Percentiles rank a stretch among this genome's conserved stretches.
These are phyloP conservation scores for Plectropomus leopardus DNA, from an alignment of 2,113 vertebrate genomes.

Conservation along the genomic window DNA sequence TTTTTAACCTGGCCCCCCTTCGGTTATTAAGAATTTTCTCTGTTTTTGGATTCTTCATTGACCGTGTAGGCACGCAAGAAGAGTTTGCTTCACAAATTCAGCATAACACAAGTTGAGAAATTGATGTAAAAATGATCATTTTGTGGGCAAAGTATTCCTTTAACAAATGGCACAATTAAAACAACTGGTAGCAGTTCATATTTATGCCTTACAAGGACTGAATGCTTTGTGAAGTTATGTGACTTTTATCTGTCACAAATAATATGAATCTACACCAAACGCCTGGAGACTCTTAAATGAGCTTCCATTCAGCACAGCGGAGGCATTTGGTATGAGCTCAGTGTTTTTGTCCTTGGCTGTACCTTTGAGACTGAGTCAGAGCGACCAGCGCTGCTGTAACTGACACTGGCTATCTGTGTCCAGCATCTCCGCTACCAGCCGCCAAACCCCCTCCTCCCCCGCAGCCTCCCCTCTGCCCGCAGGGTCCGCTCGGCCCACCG, in stretches of 20 bases:
- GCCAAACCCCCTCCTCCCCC: conserved; percentile 14
- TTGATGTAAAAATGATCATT: too few species aligned
- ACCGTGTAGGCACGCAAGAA: too few species aligned
- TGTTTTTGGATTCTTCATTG: too few species aligned
- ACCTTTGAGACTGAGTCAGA: conserved; percentile 59
- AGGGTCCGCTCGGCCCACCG: conserved; percentile 18
- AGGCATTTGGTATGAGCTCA: conserved; percentile 51
- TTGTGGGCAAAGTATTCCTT: too few species aligned
- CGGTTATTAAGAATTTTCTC: too few species aligned
- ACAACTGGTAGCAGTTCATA: background rate
- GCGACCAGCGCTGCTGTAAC: conserved; percentile 61
- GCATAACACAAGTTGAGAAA: too few species aligned
- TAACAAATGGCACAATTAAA: background rate
- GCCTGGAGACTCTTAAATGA: background rate
- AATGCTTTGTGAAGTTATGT: background rate
- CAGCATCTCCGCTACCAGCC: conserved; percentile 54
- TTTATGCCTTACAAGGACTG: background rate
- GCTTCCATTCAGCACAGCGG: conserved; percentile 21
- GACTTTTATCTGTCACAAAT: conserved; percentile 1
- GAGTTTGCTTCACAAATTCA: too few species aligned
- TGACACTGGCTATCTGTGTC: conserved; percentile 74
- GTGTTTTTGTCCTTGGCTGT: conserved; percentile 68
- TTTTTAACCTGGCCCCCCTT: too few species aligned
- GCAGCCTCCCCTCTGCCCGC: conserved; percentile 38
- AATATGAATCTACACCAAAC: background rate